A percentile compares a stretch with the other conserved stretches of the same genome.
These are phyloP conservation scores for Protodeltote pygarga DNA, from an alignment of 2,888 invertebrate species.

Conservation along the genomic window DNA sequence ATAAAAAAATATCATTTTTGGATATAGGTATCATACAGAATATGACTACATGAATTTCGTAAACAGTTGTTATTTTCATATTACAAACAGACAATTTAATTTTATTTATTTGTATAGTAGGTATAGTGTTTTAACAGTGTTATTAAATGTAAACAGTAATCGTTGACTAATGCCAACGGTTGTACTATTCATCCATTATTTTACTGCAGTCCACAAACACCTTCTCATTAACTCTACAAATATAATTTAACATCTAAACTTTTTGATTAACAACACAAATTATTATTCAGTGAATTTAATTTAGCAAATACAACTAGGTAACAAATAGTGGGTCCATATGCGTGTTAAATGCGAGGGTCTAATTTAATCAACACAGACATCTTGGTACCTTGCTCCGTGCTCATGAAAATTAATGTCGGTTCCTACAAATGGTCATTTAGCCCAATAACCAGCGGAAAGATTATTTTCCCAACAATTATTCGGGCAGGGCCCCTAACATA, in stretches of 20 bases:
- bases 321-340: conserved; percentile 41
- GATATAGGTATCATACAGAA: too few species aligned
- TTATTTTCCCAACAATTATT: conserved; percentile 64
- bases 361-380: conserved; percentile 52
- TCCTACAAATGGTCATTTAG: conserved; percentile 59
- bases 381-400: conserved; percentile 36
- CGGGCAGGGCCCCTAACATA: conserved; percentile 19
- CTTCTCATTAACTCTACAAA: conserved; percentile 10
- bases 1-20: too few species aligned
- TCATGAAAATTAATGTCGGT: conserved; percentile 65
- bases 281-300: conserved; percentile 44
- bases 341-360: conserved; percentile 37
- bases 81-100: too few species aligned
- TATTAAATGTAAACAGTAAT: too few species aligned
- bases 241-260: conserved; percentile 18
- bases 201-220: not conserved
- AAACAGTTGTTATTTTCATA: too few species aligned
- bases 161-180: too few species aligned
- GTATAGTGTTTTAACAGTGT: too few species aligned
- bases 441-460: conserved; percentile 61
- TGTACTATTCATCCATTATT: too few species aligned
- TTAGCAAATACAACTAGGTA: conserved; percentile 36
- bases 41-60: too few species aligned
- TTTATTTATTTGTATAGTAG: too few species aligned
- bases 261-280: conserved; percentile 42